Evolutionary conservation across 2,113 vertebrate species (phyloP).

Genomic region (Ammodytes marinus): DNA sequence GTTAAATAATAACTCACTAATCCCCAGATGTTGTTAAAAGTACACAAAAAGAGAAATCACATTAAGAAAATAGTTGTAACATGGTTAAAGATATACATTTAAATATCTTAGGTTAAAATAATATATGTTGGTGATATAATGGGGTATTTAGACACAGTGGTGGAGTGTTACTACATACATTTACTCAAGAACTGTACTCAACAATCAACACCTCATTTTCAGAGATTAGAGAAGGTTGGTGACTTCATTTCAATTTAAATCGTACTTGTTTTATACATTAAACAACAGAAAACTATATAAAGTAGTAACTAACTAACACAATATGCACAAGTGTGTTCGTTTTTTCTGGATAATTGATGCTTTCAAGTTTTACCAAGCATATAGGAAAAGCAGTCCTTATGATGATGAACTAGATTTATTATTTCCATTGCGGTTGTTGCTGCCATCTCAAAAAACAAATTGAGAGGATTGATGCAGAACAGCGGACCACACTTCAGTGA

Average conservation of each 20-base stretch:
- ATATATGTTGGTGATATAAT: too few relatives aligned
- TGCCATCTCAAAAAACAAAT: slow-evolving; percentile 3
- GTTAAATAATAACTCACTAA: too few relatives aligned
- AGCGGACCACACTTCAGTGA: slow-evolving; percentile 27
- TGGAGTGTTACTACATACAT: too few relatives aligned
- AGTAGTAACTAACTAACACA: not conserved
- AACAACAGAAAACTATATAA: not conserved
- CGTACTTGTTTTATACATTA: not conserved
- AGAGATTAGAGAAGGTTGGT: too few relatives aligned
- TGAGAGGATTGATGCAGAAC: not conserved
- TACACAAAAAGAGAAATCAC: too few relatives aligned
- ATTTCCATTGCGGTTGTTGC: not conserved
- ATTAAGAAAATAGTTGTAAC: too few relatives aligned
- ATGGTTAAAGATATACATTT: too few relatives aligned
- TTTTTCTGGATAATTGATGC: not conserved
- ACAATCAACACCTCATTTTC: not conserved
- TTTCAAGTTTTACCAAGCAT: not conserved
- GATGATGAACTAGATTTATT: not conserved
- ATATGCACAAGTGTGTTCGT: not conserved
- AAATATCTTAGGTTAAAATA: too few relatives aligned
- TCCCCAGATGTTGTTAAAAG: too few relatives aligned
- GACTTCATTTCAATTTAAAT: not conserved
- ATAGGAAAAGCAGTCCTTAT: not conserved
- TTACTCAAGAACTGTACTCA: not conserved
- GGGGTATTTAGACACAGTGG: too few relatives aligned